Percentiles rank a stretch among this genome's conserved stretches.
phyloP scores from a whole-genome alignment of 2,113 vertebrate genomes.

The Pholis gunnellus region DNA sequence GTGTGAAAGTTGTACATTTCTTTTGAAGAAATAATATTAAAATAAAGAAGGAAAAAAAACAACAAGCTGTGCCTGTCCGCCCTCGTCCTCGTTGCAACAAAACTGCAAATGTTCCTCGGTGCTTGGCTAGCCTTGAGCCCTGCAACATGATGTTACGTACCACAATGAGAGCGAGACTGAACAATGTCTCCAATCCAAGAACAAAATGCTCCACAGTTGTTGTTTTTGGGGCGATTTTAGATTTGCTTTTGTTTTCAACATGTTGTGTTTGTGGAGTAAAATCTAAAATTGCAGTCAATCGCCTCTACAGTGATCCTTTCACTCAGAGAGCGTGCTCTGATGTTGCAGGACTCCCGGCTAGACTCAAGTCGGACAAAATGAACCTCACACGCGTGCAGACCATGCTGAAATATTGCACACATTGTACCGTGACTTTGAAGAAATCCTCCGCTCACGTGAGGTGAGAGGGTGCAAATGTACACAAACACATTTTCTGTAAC shows the following conservation, averaged over 20 bases:
- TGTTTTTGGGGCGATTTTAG: background rate
- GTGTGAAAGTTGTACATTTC: conserved; percentile 53
- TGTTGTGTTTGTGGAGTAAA: background rate
- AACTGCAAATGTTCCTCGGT: background rate
- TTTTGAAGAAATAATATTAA: conserved; percentile 1
- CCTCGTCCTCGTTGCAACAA: background rate
- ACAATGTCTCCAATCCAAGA: background rate
- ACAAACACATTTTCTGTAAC: conserved; percentile 23
- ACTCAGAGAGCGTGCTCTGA: background rate
- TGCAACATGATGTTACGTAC: conserved; percentile 23
- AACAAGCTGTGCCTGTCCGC: conserved; percentile 19
- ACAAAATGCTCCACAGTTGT: background rate
- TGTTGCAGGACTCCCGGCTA: conserved; percentile 40
- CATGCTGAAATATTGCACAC: conserved; percentile 68
- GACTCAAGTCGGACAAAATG: conserved; percentile 15
- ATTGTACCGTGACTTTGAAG: conserved; percentile 52
- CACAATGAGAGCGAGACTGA: background rate
- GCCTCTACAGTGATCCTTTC: background rate
- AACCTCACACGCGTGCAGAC: conserved; percentile 41
- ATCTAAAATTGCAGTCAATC: background rate
- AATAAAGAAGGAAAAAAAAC: background rate
- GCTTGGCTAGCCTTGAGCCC: conserved; percentile 27
- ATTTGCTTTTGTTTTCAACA: conserved; percentile 10
- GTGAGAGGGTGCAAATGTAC: conserved; percentile 49
- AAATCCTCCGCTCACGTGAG: conserved; percentile 36